These are phyloP conservation scores for Monopis laevigella DNA, from an alignment of 2,888 invertebrate species.

Conservation along the genomic window DNA sequence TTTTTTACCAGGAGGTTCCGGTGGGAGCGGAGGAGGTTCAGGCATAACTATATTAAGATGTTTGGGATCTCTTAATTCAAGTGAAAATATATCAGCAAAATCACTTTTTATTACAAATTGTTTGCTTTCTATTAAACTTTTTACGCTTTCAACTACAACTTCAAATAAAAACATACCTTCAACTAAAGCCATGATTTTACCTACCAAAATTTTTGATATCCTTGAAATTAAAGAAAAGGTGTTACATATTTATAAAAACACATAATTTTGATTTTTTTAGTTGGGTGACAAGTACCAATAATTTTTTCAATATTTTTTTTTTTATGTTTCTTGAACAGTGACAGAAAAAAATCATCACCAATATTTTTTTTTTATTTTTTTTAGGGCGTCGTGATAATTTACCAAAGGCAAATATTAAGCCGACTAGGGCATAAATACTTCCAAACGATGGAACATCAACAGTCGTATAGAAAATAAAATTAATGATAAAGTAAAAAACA, in stretches of 20 bases:
- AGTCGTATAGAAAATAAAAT: too few relatives aligned
- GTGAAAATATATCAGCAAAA: constrained; percentile 51
- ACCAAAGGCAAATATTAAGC: too few relatives aligned
- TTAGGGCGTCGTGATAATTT: too few relatives aligned
- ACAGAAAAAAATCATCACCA: too few relatives aligned
- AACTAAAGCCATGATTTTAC: constrained; percentile 41
- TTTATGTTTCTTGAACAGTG: too few relatives aligned
- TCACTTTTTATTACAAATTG: constrained; percentile 45
- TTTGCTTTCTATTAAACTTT: constrained; percentile 38
- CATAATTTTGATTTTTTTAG: too few relatives aligned
- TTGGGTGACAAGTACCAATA: too few relatives aligned
- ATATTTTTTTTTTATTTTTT: too few relatives aligned
- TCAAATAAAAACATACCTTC: constrained; percentile 54
- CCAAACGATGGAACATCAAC: too few relatives aligned
- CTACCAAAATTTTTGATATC: neutral
- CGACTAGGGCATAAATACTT: too few relatives aligned
- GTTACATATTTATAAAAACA: constrained; percentile 10
- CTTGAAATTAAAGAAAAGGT: neutral
- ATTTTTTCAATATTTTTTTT: too few relatives aligned
- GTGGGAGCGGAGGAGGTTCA: constrained; percentile 49
- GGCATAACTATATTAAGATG: constrained; percentile 54
- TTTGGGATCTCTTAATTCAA: constrained; percentile 55
- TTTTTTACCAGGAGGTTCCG: constrained; percentile 40
- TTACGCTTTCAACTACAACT: constrained; percentile 46
- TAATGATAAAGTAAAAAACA: too few relatives aligned